phyloP scores from a whole-genome alignment of 2,888 invertebrate species.

The Pollenia amentaria region DNA sequence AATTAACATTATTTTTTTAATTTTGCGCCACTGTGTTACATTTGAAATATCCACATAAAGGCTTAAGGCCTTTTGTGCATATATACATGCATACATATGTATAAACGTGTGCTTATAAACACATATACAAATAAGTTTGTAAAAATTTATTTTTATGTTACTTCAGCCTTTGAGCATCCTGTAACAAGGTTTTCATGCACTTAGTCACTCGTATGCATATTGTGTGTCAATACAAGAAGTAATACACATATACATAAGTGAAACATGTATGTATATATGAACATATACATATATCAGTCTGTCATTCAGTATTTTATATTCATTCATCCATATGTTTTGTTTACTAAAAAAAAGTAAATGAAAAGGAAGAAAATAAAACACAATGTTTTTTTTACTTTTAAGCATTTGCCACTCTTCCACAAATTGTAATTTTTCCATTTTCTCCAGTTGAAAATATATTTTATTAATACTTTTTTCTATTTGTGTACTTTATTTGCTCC shows the following conservation, averaged over 20 bases:
- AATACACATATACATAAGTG: too few relatives aligned
- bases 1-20: too few relatives aligned
- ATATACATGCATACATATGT: background rate
- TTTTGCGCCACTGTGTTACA: too few relatives aligned
- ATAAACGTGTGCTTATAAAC: background rate
- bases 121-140: background rate
- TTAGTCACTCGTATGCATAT: conserved; percentile 2
- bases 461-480: background rate
- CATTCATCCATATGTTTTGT: conserved; percentile 49
- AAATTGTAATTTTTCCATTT: background rate
- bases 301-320: conserved; percentile 4
- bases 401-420: background rate
- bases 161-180: conserved; percentile 68
- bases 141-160: conserved; percentile 58
- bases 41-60: too few relatives aligned
- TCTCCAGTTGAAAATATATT: conserved; percentile 4
- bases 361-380: conserved; percentile 1
- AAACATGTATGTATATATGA: background rate
- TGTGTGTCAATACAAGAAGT: background rate
- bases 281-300: background rate
- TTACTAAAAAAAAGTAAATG: conserved; percentile 40
- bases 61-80: too few relatives aligned
- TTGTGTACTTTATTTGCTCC: background rate
- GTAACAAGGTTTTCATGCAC: conserved; percentile 55
- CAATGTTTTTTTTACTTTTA: conserved; percentile 8